These are phyloP conservation scores for Chelonus insularis DNA, from an alignment of 1,140 invertebrate species.

Conservation along the genomic window DNA sequence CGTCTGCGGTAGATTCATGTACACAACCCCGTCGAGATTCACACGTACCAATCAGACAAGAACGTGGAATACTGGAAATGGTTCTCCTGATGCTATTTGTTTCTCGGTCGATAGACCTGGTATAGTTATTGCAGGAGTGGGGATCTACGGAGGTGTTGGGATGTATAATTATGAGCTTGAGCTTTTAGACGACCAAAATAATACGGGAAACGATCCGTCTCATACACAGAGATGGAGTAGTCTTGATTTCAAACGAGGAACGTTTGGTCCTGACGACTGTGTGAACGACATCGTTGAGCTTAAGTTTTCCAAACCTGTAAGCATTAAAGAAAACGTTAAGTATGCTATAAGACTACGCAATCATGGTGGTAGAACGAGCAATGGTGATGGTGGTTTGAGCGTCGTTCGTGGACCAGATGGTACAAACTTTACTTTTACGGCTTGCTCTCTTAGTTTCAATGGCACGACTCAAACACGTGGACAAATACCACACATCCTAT, in stretches of 20 bases:
- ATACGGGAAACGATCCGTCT: slow-evolving; percentile 60
- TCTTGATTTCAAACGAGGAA: slow-evolving; percentile 72
- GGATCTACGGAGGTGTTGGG: slow-evolving; percentile 85
- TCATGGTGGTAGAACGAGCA: slow-evolving; percentile 88
- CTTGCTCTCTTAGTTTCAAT: slow-evolving; percentile 92
- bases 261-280: slow-evolving; percentile 77
- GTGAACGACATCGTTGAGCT: slow-evolving; percentile 80
- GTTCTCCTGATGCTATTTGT: slow-evolving; percentile 94
- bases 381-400: slow-evolving; percentile 87
- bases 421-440: slow-evolving; percentile 87
- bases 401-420: slow-evolving; percentile 90
- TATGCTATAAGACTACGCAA: slow-evolving; percentile 89
- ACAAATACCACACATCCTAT: slow-evolving; percentile 92
- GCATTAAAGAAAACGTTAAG: slow-evolving; percentile 86
- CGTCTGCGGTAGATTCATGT: slow-evolving; percentile 70
- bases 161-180: slow-evolving; percentile 91
- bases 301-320: slow-evolving; percentile 86
- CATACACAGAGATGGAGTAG: slow-evolving; percentile 74
- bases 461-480: slow-evolving; percentile 89
- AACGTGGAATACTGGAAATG: slow-evolving; percentile 96
- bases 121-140: slow-evolving; percentile 85
- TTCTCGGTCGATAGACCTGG: slow-evolving; percentile 91
- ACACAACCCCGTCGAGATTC: slow-evolving; percentile 88
- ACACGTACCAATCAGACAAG: slow-evolving; percentile 83
- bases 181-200: slow-evolving; percentile 77